These are phyloP conservation scores for Staurois parvus DNA, from an alignment of 2,797 vertebrate genomes.

Conservation along the genomic window DNA sequence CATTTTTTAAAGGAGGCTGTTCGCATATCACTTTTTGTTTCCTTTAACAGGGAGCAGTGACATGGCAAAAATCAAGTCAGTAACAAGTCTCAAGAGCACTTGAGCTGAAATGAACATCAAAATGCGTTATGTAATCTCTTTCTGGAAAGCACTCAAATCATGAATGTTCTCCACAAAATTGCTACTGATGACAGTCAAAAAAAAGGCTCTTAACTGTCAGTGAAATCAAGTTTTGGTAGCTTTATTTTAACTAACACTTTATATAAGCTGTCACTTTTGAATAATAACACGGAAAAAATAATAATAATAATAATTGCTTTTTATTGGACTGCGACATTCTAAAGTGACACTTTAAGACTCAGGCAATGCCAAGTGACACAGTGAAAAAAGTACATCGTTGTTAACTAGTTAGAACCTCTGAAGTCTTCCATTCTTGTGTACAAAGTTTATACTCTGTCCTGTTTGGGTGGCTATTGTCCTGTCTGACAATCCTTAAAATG, in stretches of 20 bases:
- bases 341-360: too few species aligned
- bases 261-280: too few species aligned
- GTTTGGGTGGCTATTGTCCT: too few species aligned
- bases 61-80: not conserved
- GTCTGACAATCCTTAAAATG: too few species aligned
- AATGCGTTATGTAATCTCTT: not conserved
- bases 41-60: not conserved
- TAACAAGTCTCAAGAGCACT: not conserved
- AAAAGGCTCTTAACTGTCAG: not conserved
- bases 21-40: not conserved
- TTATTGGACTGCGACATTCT: too few species aligned
- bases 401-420: too few species aligned
- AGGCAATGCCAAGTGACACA: too few species aligned
- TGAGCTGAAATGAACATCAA: not conserved
- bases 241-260: not conserved
- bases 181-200: not conserved
- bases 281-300: too few species aligned
- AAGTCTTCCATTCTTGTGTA: too few species aligned
- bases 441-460: too few species aligned
- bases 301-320: too few species aligned
- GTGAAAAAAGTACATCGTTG: too few species aligned
- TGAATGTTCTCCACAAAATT: not conserved
- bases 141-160: constrained; percentile 8
- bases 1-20: not conserved
- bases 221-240: not conserved